Evolutionary conservation across 2,888 invertebrate genomes (phyloP).

Genomic region (Dicyrtomina minuta): DNA sequence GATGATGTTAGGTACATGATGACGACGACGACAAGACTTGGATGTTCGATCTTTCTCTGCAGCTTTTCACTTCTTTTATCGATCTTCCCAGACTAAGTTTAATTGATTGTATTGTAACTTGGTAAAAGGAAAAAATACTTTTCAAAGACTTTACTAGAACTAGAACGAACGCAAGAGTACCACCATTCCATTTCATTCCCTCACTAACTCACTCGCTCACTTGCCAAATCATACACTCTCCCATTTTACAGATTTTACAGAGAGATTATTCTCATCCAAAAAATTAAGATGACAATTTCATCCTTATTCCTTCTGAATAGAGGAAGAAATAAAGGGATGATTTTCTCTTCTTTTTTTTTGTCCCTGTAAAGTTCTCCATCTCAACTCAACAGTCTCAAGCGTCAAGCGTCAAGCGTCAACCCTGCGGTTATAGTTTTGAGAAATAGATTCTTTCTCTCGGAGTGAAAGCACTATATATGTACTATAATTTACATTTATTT

Average conservation of each 20-base stretch:
- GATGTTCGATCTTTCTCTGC: not conserved
- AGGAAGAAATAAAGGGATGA: not conserved
- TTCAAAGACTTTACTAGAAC: not conserved
- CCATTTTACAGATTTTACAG: not conserved
- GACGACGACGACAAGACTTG: not conserved
- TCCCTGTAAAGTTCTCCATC: too few species aligned
- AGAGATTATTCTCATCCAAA: not conserved
- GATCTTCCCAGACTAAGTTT: constrained; percentile 19
- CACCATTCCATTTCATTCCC: not conserved
- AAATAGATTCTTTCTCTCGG: too few species aligned
- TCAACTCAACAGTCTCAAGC: too few species aligned
- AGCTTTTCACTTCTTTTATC: constrained; percentile 21
- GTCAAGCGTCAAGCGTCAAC: too few species aligned
- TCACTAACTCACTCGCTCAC: not conserved
- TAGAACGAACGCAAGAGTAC: not conserved
- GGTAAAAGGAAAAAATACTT: not conserved
- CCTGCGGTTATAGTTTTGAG: too few species aligned
- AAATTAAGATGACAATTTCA: not conserved
- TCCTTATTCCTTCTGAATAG: not conserved
- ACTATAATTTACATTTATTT: too few species aligned
- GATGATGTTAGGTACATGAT: not conserved
- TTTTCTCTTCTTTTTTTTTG: too few species aligned
- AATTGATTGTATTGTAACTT: constrained; percentile 14
- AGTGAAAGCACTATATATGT: too few species aligned
- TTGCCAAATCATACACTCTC: not conserved